phyloP scores from a whole-genome alignment of 2,113 vertebrate species.

The Carollia perspicillata region DNA sequence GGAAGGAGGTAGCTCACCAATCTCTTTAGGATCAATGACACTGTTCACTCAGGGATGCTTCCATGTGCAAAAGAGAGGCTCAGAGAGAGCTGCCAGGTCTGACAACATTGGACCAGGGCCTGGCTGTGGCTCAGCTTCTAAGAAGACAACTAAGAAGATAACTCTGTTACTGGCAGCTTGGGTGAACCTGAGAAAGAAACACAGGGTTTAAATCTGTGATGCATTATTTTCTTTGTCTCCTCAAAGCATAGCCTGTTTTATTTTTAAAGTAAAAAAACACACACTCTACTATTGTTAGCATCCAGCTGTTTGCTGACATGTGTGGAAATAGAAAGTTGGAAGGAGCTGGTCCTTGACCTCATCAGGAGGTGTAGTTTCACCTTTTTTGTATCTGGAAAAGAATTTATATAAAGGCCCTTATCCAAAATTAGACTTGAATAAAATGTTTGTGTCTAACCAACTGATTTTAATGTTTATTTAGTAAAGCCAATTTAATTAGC shows the following conservation, averaged over 20 bases:
- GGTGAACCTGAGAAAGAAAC: neutral
- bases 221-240: constrained; percentile 3
- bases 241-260: constrained; percentile 24
- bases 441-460: neutral
- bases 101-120: neutral
- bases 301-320: constrained; percentile 51
- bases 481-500: constrained; percentile 48
- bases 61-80: neutral
- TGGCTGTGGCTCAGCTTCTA: neutral
- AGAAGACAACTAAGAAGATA: neutral
- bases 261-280: constrained; percentile 48
- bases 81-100: neutral
- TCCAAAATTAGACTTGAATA: neutral
- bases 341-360: constrained; percentile 10
- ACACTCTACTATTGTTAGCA: constrained; percentile 31
- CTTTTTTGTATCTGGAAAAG: neutral
- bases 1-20: neutral
- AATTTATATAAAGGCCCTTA: neutral
- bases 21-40: neutral
- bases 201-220: neutral
- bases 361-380: constrained; percentile 27
- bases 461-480: neutral
- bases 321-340: constrained; percentile 50
- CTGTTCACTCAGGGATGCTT: neutral
- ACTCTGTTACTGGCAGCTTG: neutral